Evolutionary conservation across 2,797 vertebrate species (phyloP).

Genomic region (Urocyon cinereoargenteus): DNA sequence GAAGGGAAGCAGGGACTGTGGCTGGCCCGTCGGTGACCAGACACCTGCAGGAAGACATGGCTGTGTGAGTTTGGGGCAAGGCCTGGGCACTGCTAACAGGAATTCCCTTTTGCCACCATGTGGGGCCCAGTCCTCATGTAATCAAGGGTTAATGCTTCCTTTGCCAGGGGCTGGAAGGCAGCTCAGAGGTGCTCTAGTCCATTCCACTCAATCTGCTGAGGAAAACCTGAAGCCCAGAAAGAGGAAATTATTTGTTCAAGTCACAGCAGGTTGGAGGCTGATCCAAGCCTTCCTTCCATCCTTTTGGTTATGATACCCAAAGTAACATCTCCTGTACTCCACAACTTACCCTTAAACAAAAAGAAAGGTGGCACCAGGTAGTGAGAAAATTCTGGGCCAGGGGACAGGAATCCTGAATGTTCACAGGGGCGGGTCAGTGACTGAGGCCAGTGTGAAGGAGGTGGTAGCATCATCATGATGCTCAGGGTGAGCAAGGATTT

Average conservation of each 20-base stretch:
- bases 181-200: background rate
- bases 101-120: background rate
- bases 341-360: background rate
- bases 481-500: background rate
- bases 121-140: background rate
- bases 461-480: rapidly evolving
- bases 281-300: background rate
- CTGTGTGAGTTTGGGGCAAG: background rate
- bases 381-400: background rate
- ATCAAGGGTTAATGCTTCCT: background rate
- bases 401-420: background rate
- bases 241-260: background rate
- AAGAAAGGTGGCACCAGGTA: background rate
- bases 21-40: background rate
- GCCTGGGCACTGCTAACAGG: background rate
- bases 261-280: background rate
- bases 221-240: background rate
- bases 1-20: background rate
- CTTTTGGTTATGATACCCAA: background rate
- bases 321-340: background rate
- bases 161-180: background rate
- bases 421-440: background rate
- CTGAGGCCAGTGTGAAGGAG: background rate
- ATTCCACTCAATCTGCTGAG: too few relatives aligned
- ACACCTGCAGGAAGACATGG: background rate